A percentile compares a stretch with the other conserved stretches of the same genome.
These are phyloP conservation scores for Zosterops japonicus DNA, from an alignment of 2,113 vertebrate genomes.

Conservation along the genomic window DNA sequence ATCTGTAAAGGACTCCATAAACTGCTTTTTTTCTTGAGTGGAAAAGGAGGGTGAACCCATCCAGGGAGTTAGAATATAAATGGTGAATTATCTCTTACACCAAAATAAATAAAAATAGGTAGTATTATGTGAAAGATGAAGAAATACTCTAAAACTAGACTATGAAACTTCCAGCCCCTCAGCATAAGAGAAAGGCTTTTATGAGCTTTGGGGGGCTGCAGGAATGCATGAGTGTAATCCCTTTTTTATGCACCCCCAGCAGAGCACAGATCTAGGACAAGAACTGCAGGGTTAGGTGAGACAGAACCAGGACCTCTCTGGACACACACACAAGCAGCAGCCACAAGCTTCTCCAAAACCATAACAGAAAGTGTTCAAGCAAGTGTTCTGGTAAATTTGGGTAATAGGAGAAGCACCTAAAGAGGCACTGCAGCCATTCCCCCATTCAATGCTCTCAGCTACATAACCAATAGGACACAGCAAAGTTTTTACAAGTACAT, in stretches of 20 bases:
- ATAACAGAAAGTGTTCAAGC: not conserved
- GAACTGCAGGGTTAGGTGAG: not conserved
- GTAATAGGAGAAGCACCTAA: not conserved
- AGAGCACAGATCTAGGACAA: not conserved
- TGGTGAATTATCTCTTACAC: not conserved
- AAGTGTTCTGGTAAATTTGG: not conserved
- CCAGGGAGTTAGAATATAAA: not conserved
- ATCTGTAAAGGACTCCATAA: not conserved
- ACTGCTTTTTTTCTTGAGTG: not conserved
- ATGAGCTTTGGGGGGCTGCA: not conserved
- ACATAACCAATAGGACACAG: not conserved
- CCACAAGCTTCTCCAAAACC: not conserved
- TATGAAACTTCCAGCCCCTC: not conserved
- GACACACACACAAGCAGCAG: not conserved
- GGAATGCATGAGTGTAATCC: not conserved
- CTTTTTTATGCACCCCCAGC: not conserved
- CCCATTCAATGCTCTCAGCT: not conserved
- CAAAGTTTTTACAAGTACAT: conserved; percentile 78
- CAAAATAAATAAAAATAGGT: not conserved
- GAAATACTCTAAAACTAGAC: not conserved
- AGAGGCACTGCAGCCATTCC: not conserved
- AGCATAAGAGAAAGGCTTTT: not conserved
- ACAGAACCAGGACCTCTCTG: not conserved
- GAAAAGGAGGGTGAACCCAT: not conserved
- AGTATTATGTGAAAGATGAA: not conserved